These are phyloP conservation scores for Fragariocoptes setiger DNA, from an alignment of 1,140 invertebrate genomes.

Conservation along the genomic window DNA sequence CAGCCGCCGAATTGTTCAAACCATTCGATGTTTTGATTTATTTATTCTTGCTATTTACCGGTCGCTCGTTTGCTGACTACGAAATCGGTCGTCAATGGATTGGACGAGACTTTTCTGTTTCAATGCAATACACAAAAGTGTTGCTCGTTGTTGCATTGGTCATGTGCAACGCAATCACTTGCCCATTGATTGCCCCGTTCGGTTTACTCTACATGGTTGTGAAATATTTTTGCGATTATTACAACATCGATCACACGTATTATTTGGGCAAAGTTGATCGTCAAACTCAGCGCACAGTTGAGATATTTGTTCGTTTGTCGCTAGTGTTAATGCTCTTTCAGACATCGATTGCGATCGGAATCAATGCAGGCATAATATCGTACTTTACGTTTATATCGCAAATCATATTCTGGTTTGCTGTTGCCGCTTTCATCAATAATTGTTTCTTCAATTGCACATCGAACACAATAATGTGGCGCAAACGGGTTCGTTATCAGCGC, in stretches of 20 bases:
- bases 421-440: neutral
- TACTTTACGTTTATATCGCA: neutral
- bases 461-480: neutral
- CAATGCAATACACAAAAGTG: slow-evolving; percentile 79
- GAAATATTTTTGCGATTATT: slow-evolving; percentile 74
- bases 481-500: neutral
- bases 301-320: slow-evolving; percentile 27
- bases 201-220: slow-evolving; percentile 50
- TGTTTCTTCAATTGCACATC: neutral
- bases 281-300: slow-evolving; percentile 26
- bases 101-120: slow-evolving; percentile 71
- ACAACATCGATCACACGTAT: slow-evolving; percentile 84
- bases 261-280: slow-evolving; percentile 33
- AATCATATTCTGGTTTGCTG: neutral
- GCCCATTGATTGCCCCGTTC: slow-evolving; percentile 73
- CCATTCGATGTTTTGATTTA: slow-evolving; percentile 74
- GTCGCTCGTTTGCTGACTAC: slow-evolving; percentile 7
- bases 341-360: slow-evolving; percentile 5
- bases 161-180: slow-evolving; percentile 61
- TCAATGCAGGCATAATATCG: too few species aligned
- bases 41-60: slow-evolving; percentile 14
- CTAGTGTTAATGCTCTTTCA: slow-evolving; percentile 26
- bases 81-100: slow-evolving; percentile 19
- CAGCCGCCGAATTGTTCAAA: slow-evolving; percentile 48
- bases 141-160: slow-evolving; percentile 69